Evolutionary conservation across 2,888 invertebrate genomes (phyloP), one percentile per base, ranked within the genome.

Genomic region (Drosophila kuntzei): DNA sequence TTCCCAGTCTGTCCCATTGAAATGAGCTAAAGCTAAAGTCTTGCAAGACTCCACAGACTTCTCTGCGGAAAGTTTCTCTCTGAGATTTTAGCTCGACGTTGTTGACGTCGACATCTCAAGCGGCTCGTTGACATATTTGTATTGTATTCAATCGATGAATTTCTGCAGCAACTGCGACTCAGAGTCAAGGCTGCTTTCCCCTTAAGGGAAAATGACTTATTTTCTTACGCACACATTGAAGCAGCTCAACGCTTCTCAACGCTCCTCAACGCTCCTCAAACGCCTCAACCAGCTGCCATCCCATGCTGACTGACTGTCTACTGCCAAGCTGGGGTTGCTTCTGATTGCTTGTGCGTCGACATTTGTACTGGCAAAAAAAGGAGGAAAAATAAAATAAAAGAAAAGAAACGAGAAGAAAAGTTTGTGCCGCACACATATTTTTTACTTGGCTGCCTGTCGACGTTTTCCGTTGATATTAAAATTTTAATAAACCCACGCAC

Each of bases 131-230:
- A 86, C 86, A 86, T 89, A 85, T 85, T 85, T 89, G 87, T 87
- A 89, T 89, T 86, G 86, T 86, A 88, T 86, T 86, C 82, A 86
- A 86, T 86, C 86, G 86, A 87, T 86, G 86, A 82, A 89, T 89
- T 86, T 77, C 82, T 76, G 79, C 79, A 83, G 81, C 80, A 43
- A 63, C 58, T 25, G 36, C 9, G n/a, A 41, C 18, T 46, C 34
- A 41, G 22, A 61, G 72, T 58, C 58, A 59, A 63, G 54, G 71
- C 76, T 55, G 58, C 51, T 49, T 55, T 64, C 76, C 71, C 82
- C 88, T 79, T 79, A 75, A 79, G 89, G 86, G 89, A 82, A 89
- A 86, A 86, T 89, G 85, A 86, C 86, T 89, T 89, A 89, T 89
- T 86, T 86, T 89, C 87, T 86, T 89, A 85, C 87, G 86, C 86